Evolutionary conservation across 2,113 vertebrate species (phyloP).

Genomic region (Centropristis striata): DNA sequence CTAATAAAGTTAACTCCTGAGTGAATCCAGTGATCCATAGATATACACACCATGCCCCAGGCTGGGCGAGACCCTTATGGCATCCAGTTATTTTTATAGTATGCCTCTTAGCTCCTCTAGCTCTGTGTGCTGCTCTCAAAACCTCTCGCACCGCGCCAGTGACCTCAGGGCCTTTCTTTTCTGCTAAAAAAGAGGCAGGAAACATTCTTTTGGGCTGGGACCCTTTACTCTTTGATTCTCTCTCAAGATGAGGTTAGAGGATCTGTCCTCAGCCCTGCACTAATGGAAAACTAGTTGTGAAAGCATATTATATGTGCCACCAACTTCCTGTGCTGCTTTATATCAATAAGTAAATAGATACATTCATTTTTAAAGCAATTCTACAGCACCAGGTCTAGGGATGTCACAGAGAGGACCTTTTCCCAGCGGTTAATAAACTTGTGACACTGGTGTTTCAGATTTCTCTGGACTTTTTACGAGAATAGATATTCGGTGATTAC

Average conservation of each 20-base stretch:
- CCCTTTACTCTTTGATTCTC: background rate
- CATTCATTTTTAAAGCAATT: background rate
- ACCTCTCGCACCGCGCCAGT: background rate
- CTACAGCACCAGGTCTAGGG: too few species aligned
- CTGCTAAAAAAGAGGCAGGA: conserved; percentile 18
- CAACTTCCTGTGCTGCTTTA: background rate
- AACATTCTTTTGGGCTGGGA: background rate
- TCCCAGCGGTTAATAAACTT: too few species aligned
- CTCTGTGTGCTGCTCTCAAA: background rate
- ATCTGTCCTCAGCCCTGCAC: conserved; percentile 1
- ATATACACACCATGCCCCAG: background rate
- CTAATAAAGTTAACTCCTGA: conserved; percentile 37
- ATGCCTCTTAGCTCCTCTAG: conserved; percentile 16
- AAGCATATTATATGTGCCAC: background rate
- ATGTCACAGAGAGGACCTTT: too few species aligned
- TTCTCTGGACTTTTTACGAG: too few species aligned
- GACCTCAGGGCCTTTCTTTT: conserved; percentile 1
- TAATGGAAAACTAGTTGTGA: background rate
- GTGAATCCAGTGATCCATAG: conserved; percentile 27
- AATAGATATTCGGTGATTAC: too few species aligned
- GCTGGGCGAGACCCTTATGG: conserved; percentile 18
- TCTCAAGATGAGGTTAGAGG: conserved; percentile 6
- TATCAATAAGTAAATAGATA: background rate
- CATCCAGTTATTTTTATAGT: conserved; percentile 40
- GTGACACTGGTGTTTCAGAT: too few species aligned